Percentiles rank a stretch among this genome's conserved stretches.
Evolutionary conservation across 2,113 vertebrate species (phyloP).

Genomic region (Microcebus ravelobensis): DNA sequence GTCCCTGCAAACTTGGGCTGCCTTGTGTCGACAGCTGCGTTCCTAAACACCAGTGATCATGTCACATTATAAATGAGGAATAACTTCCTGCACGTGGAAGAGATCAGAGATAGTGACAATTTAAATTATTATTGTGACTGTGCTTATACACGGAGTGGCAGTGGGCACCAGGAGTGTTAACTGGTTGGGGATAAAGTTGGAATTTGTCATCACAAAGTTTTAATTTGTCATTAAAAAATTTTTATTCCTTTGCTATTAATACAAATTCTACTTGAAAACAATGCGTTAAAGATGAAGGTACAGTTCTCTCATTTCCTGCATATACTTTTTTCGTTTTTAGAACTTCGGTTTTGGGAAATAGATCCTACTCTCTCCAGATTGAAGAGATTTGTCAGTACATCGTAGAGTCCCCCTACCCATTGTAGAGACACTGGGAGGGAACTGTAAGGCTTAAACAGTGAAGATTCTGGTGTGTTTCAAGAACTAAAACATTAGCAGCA

Average conservation of each 20-base stretch:
- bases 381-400: neutral
- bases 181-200: neutral
- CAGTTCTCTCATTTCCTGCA: neutral
- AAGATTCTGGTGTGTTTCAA: neutral
- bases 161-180: neutral
- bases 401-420: neutral
- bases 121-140: neutral
- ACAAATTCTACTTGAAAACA: neutral
- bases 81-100: neutral
- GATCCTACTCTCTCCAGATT: neutral
- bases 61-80: no score
- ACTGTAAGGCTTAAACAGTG: neutral
- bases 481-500: neutral
- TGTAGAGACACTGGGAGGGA: neutral
- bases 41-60: rapidly evolving
- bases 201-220: neutral
- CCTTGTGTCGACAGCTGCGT: neutral
- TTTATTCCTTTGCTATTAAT: neutral
- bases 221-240: neutral
- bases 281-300: neutral
- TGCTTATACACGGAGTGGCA: no score
- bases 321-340: neutral
- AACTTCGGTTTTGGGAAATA: neutral
- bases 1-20: rapidly evolving
- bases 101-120: neutral